Base-by-base conservation (phyloP, 2,888 invertebrate genomes). In the Archaeoteleia sp. region DNA sequence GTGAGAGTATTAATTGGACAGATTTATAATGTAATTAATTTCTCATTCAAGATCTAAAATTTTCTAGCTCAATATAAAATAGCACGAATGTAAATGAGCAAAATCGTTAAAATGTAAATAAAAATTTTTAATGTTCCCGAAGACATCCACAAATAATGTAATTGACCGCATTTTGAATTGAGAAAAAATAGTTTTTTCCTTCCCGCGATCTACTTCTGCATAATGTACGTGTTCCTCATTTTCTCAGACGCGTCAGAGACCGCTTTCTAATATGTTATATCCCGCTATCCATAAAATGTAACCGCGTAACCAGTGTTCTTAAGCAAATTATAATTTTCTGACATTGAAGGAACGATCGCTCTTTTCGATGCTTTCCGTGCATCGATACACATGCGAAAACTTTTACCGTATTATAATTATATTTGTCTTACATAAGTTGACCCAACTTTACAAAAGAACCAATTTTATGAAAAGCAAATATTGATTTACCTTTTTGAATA, bases 261-360 rank as follows among this genome's bases (percentile, higher is more conserved):
- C 30, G 10, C 30, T 30, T 30, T 30, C 30, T 30, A 30, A 30
- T 10, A 6, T 30, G 9, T 30, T 30, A 30, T 30, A 30, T 10
- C 10, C 8, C 10, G 9, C 30, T 30, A 10, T 10, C 1, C 10
- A 9, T 30, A 30, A 30, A 30, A 30, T 30, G 8, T 10, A 30
- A 3, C 10, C 30, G 10, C 10, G n/a, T 30, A 9, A 30, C 30
- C 3, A 4, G 30, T 10, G 6, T n/a, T 9, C 10, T 9, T 9
- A 30, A 30, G 3, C 6, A 6, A 30, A 30, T 30, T 3, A 30
- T 9, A 30, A 30, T 30, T 30, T 9, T 9, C 8, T 30, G 30
- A 30, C 30, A 30, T 30, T 30, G 30, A 30, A n/a, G 9, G 9
- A 10, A 30, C 20, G 30, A 27, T 4, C 10, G 30, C 30, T 30